A percentile compares a stretch with the other conserved stretches of the same genome.
phyloP scores from a whole-genome alignment of 53 echinoderm and acorn worm genomes.

The Arbacia lixula region DNA sequence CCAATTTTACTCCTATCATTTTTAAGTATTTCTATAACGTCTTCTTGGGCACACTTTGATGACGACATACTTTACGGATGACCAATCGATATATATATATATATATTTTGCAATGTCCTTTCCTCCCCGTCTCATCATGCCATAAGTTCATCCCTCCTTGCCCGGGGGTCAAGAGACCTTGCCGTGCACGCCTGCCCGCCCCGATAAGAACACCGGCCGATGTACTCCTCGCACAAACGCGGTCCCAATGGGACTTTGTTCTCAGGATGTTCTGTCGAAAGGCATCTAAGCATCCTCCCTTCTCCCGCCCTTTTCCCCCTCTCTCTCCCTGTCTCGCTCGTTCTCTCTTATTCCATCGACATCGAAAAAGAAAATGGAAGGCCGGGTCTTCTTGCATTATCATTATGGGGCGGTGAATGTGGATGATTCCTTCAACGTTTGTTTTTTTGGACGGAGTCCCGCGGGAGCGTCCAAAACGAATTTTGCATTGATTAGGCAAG shows the following conservation, averaged over 20 bases:
- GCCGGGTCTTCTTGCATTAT: neutral
- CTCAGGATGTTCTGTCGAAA: constrained; percentile 39
- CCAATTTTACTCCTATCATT: too few relatives aligned
- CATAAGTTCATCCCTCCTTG: constrained; percentile 6
- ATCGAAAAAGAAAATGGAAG: neutral
- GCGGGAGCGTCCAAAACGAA: too few relatives aligned
- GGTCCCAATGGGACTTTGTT: constrained; percentile 11
- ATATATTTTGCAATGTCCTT: neutral
- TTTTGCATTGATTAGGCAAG: constrained; percentile 4
- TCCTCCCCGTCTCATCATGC: neutral
- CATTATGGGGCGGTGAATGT: neutral
- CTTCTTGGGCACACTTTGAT: too few relatives aligned
- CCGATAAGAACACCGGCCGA: constrained; percentile 30
- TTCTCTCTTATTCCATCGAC: too few relatives aligned
- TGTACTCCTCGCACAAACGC: constrained; percentile 15
- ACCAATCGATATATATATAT: constrained; percentile 1
- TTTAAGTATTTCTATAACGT: too few relatives aligned
- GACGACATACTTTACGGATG: constrained; percentile 4
- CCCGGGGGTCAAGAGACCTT: neutral
- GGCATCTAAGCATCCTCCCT: constrained; percentile 11
- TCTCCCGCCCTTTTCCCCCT: too few relatives aligned
- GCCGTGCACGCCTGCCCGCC: constrained; percentile 12
- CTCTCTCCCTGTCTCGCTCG: too few relatives aligned
- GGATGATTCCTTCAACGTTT: constrained; percentile 24
- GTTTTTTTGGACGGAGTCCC: too few relatives aligned